Evolutionary conservation across 2,797 vertebrate species (phyloP).

Genomic region (Myotis vivesi): DNA sequence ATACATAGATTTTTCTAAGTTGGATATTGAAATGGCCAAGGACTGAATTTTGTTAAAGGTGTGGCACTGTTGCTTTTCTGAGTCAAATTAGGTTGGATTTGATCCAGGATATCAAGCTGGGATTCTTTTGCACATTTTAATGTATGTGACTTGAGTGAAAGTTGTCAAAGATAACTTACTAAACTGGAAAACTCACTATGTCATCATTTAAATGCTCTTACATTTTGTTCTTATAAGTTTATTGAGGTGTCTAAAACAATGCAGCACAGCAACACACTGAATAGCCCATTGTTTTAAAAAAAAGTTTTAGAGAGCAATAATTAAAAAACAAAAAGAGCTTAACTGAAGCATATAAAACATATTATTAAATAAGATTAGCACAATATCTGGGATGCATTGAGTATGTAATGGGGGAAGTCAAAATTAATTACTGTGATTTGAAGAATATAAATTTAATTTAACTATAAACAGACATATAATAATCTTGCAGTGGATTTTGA

Average conservation of each 20-base stretch:
- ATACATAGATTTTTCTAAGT: slow-evolving; percentile 51
- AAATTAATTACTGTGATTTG: background rate
- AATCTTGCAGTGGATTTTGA: slow-evolving; percentile 10
- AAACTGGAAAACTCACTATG: slow-evolving; percentile 27
- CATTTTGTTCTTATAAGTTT: slow-evolving; percentile 23
- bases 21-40: slow-evolving; percentile 16
- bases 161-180: slow-evolving; percentile 42
- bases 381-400: background rate
- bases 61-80: slow-evolving; percentile 47
- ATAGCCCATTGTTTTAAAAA: background rate
- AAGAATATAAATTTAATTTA: background rate
- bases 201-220: slow-evolving; percentile 31
- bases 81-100: slow-evolving; percentile 26
- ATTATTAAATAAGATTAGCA: background rate
- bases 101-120: slow-evolving; percentile 50
- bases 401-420: background rate
- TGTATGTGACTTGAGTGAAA: slow-evolving; percentile 41
- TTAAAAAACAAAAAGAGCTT: background rate
- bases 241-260: background rate
- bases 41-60: slow-evolving; percentile 54
- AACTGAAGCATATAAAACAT: background rate
- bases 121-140: slow-evolving; percentile 54
- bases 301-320: slow-evolving; percentile 4
- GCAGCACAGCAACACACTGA: background rate
- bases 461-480: background rate